A percentile compares a stretch with the other conserved stretches of the same genome.
Conservation (phyloP, 2,888 invertebrate species). For the Leptogaster cylindrica region DNA sequence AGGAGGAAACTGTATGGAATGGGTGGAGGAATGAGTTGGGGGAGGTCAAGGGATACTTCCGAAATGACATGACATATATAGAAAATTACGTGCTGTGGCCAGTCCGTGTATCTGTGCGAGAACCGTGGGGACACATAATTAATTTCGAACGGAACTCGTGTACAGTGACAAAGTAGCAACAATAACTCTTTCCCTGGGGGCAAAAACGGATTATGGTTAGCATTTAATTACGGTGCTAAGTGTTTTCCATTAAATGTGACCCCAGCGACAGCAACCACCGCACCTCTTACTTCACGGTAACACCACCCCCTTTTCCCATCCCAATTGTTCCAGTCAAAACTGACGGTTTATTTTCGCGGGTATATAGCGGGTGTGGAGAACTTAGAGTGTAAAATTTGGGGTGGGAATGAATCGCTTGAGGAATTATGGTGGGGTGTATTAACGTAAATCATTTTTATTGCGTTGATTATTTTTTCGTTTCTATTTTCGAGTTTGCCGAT, state of each 20-base stretch:
- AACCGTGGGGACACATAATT: constrained; percentile 38
- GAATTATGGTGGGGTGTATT: background rate
- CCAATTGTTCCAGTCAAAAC: too few species aligned
- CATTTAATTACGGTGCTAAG: constrained; percentile 42
- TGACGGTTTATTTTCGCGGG: too few species aligned
- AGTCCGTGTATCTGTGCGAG: background rate
- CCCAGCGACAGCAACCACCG: constrained; percentile 19
- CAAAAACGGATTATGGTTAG: constrained; percentile 40
- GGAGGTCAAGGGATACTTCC: constrained; percentile 14
- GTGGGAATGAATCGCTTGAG: background rate
- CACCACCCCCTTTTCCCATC: background rate
- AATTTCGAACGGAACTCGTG: constrained; percentile 35
- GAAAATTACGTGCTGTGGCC: too few species aligned
- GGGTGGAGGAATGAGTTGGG: background rate
- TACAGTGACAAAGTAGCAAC: constrained; percentile 39
- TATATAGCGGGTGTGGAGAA: too few species aligned
- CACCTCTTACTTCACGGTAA: background rate
- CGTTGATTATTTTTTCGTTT: constrained; percentile 36
- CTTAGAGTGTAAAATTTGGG: too few species aligned
- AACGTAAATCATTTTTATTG: constrained; percentile 38
- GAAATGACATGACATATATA: too few species aligned
- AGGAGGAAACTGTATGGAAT: constrained; percentile 11
- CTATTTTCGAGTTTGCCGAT: constrained; percentile 5
- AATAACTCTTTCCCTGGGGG: constrained; percentile 36
- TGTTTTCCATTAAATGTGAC: constrained; percentile 41